These are phyloP conservation scores for Hassar affinis DNA, from an alignment of 2,113 vertebrate species.

Conservation along the genomic window DNA sequence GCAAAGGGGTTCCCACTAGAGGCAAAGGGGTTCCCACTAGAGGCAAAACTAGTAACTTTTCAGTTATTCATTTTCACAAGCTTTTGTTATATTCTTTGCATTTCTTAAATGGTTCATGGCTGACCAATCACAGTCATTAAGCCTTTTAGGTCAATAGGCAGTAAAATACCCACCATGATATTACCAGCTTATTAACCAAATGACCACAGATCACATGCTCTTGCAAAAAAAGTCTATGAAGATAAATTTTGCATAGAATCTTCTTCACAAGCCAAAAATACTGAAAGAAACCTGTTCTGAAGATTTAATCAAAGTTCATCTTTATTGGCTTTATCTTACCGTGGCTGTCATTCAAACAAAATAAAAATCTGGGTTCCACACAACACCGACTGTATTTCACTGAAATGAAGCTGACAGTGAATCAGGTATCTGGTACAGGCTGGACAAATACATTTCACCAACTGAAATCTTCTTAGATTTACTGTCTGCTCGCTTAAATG, in stretches of 20 bases:
- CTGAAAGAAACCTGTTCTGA: background rate
- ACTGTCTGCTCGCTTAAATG: too few species aligned
- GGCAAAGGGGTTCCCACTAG: too few species aligned
- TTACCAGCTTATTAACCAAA: background rate
- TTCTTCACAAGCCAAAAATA: background rate
- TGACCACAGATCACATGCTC: background rate
- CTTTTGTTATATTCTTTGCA: background rate
- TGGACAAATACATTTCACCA: background rate
- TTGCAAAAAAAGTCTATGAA: background rate
- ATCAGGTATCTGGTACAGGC: too few species aligned
- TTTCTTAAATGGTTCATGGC: background rate
- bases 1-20: too few species aligned
- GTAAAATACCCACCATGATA: background rate
- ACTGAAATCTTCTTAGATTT: background rate
- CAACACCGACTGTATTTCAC: background rate
- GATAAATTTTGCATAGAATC: background rate
- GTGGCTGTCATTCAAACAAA: background rate
- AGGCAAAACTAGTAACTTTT: background rate
- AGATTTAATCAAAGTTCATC: background rate
- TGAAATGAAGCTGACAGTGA: background rate
- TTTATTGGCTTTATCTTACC: background rate
- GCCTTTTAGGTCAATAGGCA: background rate
- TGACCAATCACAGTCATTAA: background rate
- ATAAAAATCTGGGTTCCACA: background rate
- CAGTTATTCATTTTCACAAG: background rate